Base-by-base conservation (phyloP, 2,113 vertebrate species). In the Brachypodius melanocephalos region DNA sequence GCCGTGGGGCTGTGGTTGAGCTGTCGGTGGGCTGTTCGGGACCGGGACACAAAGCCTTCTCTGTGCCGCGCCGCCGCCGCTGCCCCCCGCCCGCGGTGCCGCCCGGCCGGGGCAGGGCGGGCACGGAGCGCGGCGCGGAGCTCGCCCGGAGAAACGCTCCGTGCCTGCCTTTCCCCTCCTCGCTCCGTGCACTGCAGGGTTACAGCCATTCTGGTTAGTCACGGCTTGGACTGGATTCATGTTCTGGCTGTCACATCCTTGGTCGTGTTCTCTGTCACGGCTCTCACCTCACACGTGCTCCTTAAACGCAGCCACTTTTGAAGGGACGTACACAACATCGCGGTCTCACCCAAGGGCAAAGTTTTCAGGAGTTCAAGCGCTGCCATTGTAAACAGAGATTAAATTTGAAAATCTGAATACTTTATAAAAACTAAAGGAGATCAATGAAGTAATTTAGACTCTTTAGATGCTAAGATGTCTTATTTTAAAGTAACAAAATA, bases 321-420 rank as follows among this genome's bases (percentile, higher is more conserved):
- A 83, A 66, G 71, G 29, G 38, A 13, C 63, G 12, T 66, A 57
- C 58, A 58, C 49, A 46, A 43, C 55, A 69, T 88, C 1, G 0
- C 63, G 19, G 51, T 80, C 82, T 93, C 67, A 42, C 82, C 90
- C 78, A 90, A 85, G 78, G 72, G 67, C 85, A 74, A 85, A 76
- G 85, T 91, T 85, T 88, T 79, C 81, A 73, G 85, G 81, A 79
- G 85, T 92, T 92, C 59, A 76, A 88, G 57, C 34, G 8, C 38
- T 83, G 78, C 71, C 67, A 62, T 58, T 88, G 54, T 85, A 96
- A 96, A 96, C 67, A 92, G 34, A 83, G 66, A 79, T 83, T 89
- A 83, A 75, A 40, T 82, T 45, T 82, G 71, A 94, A 91, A 85
- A 79, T 10, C 16, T 62, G 42, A 57, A 38, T 13, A 11, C 38